Evolutionary conservation across 2,888 invertebrate species (phyloP).

Genomic region (Pardosa pseudoannulata): DNA sequence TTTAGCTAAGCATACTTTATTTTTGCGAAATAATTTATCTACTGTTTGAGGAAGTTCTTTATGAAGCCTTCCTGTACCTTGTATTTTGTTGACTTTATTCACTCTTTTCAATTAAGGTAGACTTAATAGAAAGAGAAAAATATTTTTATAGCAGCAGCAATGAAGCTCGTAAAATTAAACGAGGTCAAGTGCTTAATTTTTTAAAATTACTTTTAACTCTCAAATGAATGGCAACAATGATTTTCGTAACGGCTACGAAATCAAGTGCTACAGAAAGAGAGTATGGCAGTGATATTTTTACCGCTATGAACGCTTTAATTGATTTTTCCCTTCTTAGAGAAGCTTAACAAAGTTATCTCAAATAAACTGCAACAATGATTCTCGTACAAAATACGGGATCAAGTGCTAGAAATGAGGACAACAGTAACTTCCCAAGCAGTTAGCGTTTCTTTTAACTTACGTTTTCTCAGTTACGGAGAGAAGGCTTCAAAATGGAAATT

Average conservation of each 20-base stretch:
- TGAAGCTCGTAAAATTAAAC: neutral
- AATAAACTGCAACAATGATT: constrained; percentile 5
- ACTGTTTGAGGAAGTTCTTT: too few relatives aligned
- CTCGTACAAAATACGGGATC: constrained; percentile 1
- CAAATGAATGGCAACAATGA: constrained; percentile 4
- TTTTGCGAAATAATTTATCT: too few relatives aligned
- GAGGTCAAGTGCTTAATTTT: neutral
- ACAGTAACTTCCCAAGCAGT: neutral
- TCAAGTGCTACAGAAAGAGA: constrained; percentile 2
- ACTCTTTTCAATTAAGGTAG: neutral
- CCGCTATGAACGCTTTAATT: too few relatives aligned
- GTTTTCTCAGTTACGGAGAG: too few relatives aligned
- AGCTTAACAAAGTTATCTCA: too few relatives aligned
- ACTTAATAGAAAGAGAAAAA: neutral
- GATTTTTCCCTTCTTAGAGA: too few relatives aligned
- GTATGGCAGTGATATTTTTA: neutral
- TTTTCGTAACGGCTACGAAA: neutral
- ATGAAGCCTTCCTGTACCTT: too few relatives aligned
- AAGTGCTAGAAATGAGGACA: neutral
- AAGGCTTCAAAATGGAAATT: too few relatives aligned
- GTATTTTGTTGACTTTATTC: too few relatives aligned
- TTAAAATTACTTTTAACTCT: neutral
- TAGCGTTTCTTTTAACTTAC: too few relatives aligned
- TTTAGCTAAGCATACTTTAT: too few relatives aligned
- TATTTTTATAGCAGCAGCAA: neutral